Evolutionary conservation across 2,888 invertebrate genomes (phyloP).

Genomic region (Hypolimnas misippus): DNA sequence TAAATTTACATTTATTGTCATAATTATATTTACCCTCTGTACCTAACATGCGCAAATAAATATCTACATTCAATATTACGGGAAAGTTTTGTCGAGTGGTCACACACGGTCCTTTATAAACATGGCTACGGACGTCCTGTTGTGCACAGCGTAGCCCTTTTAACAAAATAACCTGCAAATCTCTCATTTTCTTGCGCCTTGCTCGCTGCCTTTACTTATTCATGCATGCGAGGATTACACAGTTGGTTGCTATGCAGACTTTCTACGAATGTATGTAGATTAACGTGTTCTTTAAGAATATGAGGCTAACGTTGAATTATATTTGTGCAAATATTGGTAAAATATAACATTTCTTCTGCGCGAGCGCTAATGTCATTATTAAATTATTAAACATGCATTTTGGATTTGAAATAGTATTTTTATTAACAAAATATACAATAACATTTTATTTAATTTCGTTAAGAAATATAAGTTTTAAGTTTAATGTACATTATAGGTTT

Average conservation of each 20-base stretch:
- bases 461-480: too few relatives aligned
- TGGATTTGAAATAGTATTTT: background rate
- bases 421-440: too few relatives aligned
- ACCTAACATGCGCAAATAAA: conserved; percentile 7
- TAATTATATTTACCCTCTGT: conserved; percentile 4
- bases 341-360: background rate
- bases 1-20: too few relatives aligned
- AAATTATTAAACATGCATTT: background rate
- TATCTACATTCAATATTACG: background rate
- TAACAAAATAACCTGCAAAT: conserved; percentile 60
- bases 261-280: conserved; percentile 24
- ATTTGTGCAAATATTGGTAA: background rate
- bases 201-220: conserved; percentile 60
- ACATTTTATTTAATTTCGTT: too few relatives aligned
- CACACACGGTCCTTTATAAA: conserved; percentile 50
- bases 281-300: conserved; percentile 27
- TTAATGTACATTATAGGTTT: too few relatives aligned
- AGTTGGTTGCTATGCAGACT: conserved; percentile 30
- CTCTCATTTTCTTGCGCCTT: conserved; percentile 61
- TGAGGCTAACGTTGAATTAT: conserved; percentile 4
- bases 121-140: conserved; percentile 46
- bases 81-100: conserved; percentile 27
- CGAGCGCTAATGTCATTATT: background rate
- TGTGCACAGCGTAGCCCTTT: conserved; percentile 52
- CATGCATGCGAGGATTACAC: conserved; percentile 53